Base-by-base conservation (phyloP, 2,797 vertebrate genomes). In the Pangasius mekongensis region DNA sequence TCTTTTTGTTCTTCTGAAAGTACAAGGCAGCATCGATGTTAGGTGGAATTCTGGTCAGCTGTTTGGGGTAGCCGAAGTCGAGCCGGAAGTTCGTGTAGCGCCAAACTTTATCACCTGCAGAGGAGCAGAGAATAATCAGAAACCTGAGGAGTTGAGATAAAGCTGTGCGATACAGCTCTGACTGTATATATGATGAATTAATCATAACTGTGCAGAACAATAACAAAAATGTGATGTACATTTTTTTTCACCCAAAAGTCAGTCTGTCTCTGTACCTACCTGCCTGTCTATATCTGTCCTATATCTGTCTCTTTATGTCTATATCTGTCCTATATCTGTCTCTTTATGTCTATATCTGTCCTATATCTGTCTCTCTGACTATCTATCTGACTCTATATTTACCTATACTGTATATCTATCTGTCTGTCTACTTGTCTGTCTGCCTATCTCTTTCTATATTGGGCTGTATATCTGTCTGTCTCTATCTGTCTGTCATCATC, bases 1-100 rank as follows among this genome's bases (percentile, higher is more conserved):
- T 92, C 92, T 97, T 98, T 93, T 96, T 94, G 93, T 97, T 97
- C 91, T 89, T 94, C 90, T 97, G 94, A 93, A 97, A 95, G 89
- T 97, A 98, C 71, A 98, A 81, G 74, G 97, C 97, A 13, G 97
- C 96, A 49, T 97, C 96, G 1, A 98, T 94, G 87, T 96, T 95
- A 6, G 94, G 84, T 30, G 95, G 96, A 74, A 98, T 93, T 8
- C 91, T 94, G 87, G 94, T 97, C 89, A 97, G 89, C 73, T 86
- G 85, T 94, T 97, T 98, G 71, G 98, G 98, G 92, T 97, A 98
- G 77, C 96, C 96, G 1, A 93, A 91, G 89, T 97, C 96, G 85
- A 98, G 93, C 81, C 88, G 86, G 91, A 98, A 97, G 67, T 93
- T 93, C 33, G 94, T 93, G 36, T 96, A 98, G 62, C 94, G 92